Evolutionary conservation across 2,888 invertebrate genomes (phyloP), one percentile per base, ranked within the genome.

Genomic region (Volucella inanis): DNA sequence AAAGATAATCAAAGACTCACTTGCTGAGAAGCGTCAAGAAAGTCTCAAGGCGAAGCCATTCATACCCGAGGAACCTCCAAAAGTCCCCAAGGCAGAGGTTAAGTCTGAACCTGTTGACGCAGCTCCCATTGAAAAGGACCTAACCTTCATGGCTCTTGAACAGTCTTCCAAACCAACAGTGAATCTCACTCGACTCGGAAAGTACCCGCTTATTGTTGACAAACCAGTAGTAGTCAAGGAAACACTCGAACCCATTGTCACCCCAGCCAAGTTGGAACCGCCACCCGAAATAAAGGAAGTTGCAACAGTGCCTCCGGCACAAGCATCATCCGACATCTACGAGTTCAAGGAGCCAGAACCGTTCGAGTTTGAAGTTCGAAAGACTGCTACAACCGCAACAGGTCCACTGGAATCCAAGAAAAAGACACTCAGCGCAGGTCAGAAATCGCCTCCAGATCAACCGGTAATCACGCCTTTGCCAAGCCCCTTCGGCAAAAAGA

Each of bases 341-440:
- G 97, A 97, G 91, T 97, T 97, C 90, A 97, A 97, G 91, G 97
- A 97, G 91, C 96, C 97, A 0, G 97, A 97, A 91, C 97, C 97
- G 0, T 97, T 97, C 89, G 97, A 97, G 90, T 94, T 97, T 88
- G 97, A 97, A 91, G 94, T 95, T 9, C 94, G 96, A 67, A 92
- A 92, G 87, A 67, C 88, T 1, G 38, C 71, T 3, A 55, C 71
- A 10, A 12, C 72, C 12, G 15, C 52, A 11, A 47, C 82, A 3
- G 62, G 62, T 41, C 31, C 78, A 1, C 61, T 87, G 1, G 88
- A 88, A 11, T 74, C 75, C 6, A 88, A 88, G 57, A 86, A 86
- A 9, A 88, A 87, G 50, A n/a, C 52, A 14, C 12, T 50, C 3
- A n/a, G 54, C 10, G 14, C 15, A 4, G 22, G 50, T 18, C 74